Evolutionary conservation across 1,140 invertebrate genomes (phyloP).

Genomic region (Drosophila repleta): DNA sequence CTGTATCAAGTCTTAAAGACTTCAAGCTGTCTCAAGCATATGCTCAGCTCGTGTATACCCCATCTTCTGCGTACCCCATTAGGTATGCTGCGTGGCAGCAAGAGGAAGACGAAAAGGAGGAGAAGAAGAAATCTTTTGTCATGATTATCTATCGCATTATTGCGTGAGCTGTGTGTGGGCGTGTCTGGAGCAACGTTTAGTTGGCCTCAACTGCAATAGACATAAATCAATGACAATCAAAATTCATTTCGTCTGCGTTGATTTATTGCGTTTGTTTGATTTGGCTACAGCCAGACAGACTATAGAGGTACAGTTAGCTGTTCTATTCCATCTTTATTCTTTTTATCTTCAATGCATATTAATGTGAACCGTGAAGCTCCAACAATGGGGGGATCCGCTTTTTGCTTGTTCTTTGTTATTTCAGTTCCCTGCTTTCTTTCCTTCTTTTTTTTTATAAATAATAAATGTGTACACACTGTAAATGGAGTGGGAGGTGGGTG

Average conservation of each 20-base stretch:
- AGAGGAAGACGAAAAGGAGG: not conserved
- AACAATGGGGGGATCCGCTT: conserved; percentile 20
- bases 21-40: not conserved
- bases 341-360: conserved; percentile 77
- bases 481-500: not conserved
- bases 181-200: conserved; percentile 28
- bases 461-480: conserved; percentile 44
- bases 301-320: conserved; percentile 2
- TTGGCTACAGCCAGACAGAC: conserved; percentile 37
- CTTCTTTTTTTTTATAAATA: conserved; percentile 52
- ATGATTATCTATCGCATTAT: conserved; percentile 67
- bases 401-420: conserved; percentile 31
- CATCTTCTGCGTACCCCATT: not conserved
- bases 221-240: conserved; percentile 82
- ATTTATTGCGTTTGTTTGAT: conserved; percentile 81
- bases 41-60: not conserved
- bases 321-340: conserved; percentile 15
- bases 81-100: not conserved
- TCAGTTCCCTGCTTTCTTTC: conserved; percentile 3
- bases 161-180: conserved; percentile 47
- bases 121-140: conserved; percentile 38
- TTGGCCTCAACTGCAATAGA: conserved; percentile 56
- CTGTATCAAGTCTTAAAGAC: no score
- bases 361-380: conserved; percentile 55
- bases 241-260: conserved; percentile 77